A percentile compares a stretch with the other conserved stretches of the same genome.
These are phyloP conservation scores for Poliocrania exsul DNA, from an alignment of 2,797 vertebrate genomes.

Conservation along the genomic window DNA sequence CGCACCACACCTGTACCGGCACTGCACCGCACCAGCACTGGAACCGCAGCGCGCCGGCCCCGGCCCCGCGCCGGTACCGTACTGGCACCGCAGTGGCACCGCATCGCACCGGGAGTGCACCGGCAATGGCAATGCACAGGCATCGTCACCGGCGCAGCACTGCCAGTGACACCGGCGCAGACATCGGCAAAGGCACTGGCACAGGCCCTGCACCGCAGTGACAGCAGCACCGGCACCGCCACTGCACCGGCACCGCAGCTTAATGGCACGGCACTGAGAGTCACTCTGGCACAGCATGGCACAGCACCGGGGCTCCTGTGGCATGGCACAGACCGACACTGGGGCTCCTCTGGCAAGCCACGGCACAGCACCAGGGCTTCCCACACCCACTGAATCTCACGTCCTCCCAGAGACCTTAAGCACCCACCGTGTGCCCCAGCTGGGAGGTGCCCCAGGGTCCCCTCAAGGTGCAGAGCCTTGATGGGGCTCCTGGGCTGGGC, in stretches of 20 bases:
- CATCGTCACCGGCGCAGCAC: background rate
- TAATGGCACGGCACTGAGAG: background rate
- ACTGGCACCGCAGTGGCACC: no score
- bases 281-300: background rate
- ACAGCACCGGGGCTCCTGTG: background rate
- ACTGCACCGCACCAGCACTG: no score
- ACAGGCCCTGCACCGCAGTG: background rate
- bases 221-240: background rate
- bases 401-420: background rate
- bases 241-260: background rate
- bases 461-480: background rate
- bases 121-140: background rate
- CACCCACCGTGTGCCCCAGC: background rate
- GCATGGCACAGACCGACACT: background rate
- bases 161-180: background rate
- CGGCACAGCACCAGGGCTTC: background rate
- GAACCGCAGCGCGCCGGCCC: no score
- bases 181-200: background rate
- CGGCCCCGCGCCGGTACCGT: background rate
- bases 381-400: background rate
- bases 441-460: rapidly evolving
- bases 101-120: background rate
- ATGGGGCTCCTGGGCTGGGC: rapidly evolving
- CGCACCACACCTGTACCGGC: background rate
- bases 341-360: background rate